Evolutionary conservation across 2,888 invertebrate species (phyloP).

Genomic region (Gortyna flavago): DNA sequence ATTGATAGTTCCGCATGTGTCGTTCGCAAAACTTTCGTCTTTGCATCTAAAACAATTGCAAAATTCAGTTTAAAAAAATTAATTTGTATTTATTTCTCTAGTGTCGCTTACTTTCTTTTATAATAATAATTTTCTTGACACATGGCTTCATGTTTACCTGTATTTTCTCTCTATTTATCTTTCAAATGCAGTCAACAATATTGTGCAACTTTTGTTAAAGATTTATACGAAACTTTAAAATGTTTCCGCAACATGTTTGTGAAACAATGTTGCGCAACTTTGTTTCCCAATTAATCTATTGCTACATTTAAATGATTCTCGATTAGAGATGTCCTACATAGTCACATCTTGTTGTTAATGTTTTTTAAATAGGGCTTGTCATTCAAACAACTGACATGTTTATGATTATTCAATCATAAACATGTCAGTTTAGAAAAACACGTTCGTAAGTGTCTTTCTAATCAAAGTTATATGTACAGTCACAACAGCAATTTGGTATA

Average conservation of each 20-base stretch:
- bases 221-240: too few species aligned
- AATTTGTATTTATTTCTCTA: background rate
- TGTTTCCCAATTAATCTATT: background rate
- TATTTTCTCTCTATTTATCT: background rate
- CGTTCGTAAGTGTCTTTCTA: background rate
- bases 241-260: background rate
- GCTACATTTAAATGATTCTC: constrained; percentile 1
- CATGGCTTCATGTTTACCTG: background rate
- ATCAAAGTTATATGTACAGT: background rate
- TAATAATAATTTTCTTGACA: background rate
- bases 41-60: constrained; percentile 68
- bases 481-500: background rate
- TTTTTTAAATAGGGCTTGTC: background rate
- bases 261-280: background rate
- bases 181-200: too few species aligned
- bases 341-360: background rate
- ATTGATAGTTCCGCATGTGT: constrained; percentile 60
- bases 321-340: constrained; percentile 1
- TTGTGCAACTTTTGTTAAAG: too few species aligned
- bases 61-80: background rate
- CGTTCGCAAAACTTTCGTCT: constrained; percentile 62
- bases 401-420: background rate
- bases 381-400: background rate
- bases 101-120: background rate
- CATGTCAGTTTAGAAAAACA: too few species aligned